Percentiles rank a stretch among this genome's conserved stretches.
Evolutionary conservation across 2,113 vertebrate species (phyloP).

Genomic region (Excalfactoria chinensis): DNA sequence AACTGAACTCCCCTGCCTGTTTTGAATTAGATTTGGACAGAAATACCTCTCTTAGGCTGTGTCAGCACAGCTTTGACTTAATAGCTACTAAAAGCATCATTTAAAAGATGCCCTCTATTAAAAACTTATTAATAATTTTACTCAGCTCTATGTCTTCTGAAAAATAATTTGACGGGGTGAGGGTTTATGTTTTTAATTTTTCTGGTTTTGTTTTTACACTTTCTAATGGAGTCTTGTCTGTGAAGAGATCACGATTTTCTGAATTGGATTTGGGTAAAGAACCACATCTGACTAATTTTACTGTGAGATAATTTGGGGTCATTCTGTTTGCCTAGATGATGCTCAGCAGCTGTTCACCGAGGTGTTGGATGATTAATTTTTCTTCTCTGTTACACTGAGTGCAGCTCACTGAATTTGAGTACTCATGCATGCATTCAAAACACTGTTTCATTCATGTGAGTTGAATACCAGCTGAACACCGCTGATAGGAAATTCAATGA

Average conservation of each 20-base stretch:
- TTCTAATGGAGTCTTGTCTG: neutral
- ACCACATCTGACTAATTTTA: neutral
- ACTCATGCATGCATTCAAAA: neutral
- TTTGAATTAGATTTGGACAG: neutral
- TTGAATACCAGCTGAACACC: neutral
- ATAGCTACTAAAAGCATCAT: slow-evolving; percentile 37
- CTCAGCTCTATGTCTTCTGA: neutral
- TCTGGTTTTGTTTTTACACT: neutral
- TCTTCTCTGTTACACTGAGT: neutral
- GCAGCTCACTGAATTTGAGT: neutral
- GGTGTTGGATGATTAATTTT: neutral
- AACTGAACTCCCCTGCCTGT: neutral
- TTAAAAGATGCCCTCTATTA: slow-evolving; percentile 34
- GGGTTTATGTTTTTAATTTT: neutral
- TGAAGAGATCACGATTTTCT: neutral
- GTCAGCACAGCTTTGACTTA: slow-evolving; percentile 34
- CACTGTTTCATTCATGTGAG: neutral
- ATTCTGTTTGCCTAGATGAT: accelerated
- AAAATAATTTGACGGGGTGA: slow-evolving; percentile 23
- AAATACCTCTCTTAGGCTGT: neutral
- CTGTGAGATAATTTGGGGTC: neutral
- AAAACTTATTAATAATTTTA: slow-evolving; percentile 52
- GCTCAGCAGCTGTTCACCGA: neutral
- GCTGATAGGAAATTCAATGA: neutral
- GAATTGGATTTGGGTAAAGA: neutral